These are phyloP conservation scores for Tanypteryx hageni DNA, from an alignment of 2,888 invertebrate genomes.

Conservation along the genomic window DNA sequence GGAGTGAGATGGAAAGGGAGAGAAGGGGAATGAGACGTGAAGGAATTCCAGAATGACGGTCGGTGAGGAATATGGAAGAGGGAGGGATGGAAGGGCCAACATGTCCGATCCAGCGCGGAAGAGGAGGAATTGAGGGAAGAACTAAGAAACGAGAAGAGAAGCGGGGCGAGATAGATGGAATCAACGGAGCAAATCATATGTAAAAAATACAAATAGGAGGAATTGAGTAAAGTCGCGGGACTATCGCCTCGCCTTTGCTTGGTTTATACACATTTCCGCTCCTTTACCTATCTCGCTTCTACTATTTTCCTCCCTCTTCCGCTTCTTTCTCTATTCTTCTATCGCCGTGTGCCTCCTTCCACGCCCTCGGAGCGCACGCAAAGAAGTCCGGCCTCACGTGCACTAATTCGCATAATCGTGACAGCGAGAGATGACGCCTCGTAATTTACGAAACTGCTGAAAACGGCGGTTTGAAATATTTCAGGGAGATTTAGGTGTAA, in stretches of 20 bases:
- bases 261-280: not conserved
- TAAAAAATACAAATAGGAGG: too few relatives aligned
- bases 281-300: not conserved
- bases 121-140: not conserved
- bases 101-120: not conserved
- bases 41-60: constrained; percentile 41
- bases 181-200: not conserved
- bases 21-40: constrained; percentile 20
- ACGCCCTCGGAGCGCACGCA: not conserved
- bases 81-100: not conserved
- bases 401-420: constrained; percentile 11
- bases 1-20: constrained; percentile 7
- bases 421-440: constrained; percentile 4
- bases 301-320: too few relatives aligned
- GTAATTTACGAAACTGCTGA: constrained; percentile 31
- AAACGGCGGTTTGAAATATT: constrained; percentile 21
- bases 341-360: too few relatives aligned
- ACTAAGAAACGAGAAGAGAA: not conserved
- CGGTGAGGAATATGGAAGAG: not conserved
- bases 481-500: not conserved
- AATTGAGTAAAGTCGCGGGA: too few relatives aligned
- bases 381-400: not conserved
- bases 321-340: too few relatives aligned
- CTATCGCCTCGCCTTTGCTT: not conserved
- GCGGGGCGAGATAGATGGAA: not conserved